Base-by-base conservation (phyloP, 2,888 invertebrate species). In the Tenthredo distinguenda region DNA sequence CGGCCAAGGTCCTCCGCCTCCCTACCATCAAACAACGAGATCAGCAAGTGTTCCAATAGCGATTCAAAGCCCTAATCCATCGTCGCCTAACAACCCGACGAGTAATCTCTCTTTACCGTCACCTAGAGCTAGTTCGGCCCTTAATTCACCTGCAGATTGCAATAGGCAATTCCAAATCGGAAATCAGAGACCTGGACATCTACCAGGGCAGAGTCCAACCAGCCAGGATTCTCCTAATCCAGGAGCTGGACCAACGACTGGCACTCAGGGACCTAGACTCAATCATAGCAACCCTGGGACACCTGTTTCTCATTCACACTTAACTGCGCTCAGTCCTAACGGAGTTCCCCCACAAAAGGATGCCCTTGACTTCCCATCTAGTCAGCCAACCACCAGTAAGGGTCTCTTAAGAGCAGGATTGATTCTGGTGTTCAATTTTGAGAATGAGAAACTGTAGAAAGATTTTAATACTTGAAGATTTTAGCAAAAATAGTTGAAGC, bases 1-100 rank as follows among this genome's bases (percentile, higher is more conserved):
- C 85, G 94, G 95, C 88, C 96, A 96, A 93, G 97, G 97, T 6
- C 97, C 97, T n/a, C 97, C 97, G 31, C 97, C 97, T 18, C 97
- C 97, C 62, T 96, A 96, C 93, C 96, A 97, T 93, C 96, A 96
- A 91, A 96, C 96, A 37, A 96, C 96, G 85, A 94, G 96, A 86
- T 96, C 96, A 85, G 96, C 96, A 55, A 96, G 96, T 89, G 96
- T 96, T 87, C 96, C 96, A 71, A 96, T 96, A 87, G 96, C 96
- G 62, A 95, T 96, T 89, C 96, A 96, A 91, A 96, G 96, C 90
- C 96, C 96, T 15, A 96, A 96, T 93, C 96, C 97, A 0, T 95
- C 95, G 74, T 96, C 96, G 88, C 96, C 96, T 1, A 96, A 96
- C 88, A 96, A 96, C 91, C 96, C 96, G 74, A 96, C 96, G 84